phyloP scores from a whole-genome alignment of 2,888 invertebrate species.

The Agrochola lota region DNA sequence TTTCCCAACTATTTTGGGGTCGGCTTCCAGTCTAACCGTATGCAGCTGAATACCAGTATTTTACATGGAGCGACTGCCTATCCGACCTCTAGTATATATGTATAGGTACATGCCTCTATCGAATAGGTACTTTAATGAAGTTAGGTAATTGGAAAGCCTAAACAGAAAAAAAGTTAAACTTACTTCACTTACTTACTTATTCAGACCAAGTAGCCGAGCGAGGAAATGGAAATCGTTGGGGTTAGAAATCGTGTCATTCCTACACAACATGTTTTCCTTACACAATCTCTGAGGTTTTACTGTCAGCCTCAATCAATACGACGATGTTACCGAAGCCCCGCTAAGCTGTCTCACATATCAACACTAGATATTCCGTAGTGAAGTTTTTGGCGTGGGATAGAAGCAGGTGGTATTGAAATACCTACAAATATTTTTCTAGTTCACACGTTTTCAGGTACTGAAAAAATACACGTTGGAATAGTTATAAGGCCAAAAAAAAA shows the following conservation, averaged over 20 bases:
- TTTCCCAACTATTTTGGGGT: too few species aligned
- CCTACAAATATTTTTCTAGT: slow-evolving; percentile 17
- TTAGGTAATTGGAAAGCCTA: background rate
- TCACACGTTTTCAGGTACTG: background rate
- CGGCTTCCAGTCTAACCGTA: too few species aligned
- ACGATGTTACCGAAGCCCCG: slow-evolving; percentile 2
- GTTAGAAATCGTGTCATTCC: background rate
- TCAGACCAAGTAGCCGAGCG: background rate
- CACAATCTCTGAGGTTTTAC: slow-evolving; percentile 2
- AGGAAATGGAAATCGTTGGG: background rate
- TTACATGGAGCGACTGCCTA: too few species aligned
- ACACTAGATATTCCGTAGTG: slow-evolving; percentile 13
- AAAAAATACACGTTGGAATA: too few species aligned
- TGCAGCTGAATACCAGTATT: too few species aligned
- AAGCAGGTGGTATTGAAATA: slow-evolving; percentile 28
- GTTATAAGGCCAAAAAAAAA: too few species aligned
- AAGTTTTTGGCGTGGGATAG: slow-evolving; percentile 25
- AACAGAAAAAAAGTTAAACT: background rate
- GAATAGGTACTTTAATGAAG: too few species aligned
- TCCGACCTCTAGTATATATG: too few species aligned
- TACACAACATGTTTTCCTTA: slow-evolving; percentile 21
- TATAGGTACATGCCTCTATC: too few species aligned
- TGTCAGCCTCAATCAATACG: slow-evolving; percentile 34
- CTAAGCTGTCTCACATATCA: slow-evolving; percentile 28
- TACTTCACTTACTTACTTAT: background rate